Evolutionary conservation across 92 coral and sea anemone genomes (phyloP), one percentile per base, ranked within the genome.

Genomic region (Meandrina meandrites): DNA sequence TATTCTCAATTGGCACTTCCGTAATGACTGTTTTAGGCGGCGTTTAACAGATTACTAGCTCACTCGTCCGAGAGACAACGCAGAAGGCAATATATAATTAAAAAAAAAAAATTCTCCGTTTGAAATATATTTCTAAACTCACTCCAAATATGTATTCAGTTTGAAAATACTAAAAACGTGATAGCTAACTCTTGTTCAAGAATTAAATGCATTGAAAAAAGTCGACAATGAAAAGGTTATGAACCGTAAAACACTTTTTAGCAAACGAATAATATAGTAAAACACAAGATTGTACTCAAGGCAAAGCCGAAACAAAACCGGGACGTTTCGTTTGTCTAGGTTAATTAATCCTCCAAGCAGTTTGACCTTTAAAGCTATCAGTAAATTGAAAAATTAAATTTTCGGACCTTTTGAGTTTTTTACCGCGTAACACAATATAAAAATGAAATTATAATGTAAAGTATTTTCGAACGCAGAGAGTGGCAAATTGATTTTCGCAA

Each of bases 1-100:
- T 0, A 45, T 62, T 22, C 69, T 73, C 87, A 75, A 57, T 75
- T 56, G 80, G 73, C 28, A 78, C 80, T 84, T 84, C 87, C 87
- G 87, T 57, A 18, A 30, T 66, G 64, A 66, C 32, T 76, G 66
- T 64, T 76, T 76, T 60, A 76, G 75, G 42, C 75, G 50, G 76
- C 83, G 70, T 77, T 85, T 76, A 77, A 51, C 47, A 50, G 76
- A 64, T 85, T 77, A 76, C 48, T n/a, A 57, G 72, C 22, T 74
- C 48, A 0, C 57, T 84, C 0, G 8, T 58, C 56, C 57, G 57
- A 84, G 56, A 54, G n/a, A 16, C 58, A 22, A 54, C 42, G 35
- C 76, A 62, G 69, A 21, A 45, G 56, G 79, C 54, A 83, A 73
- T 73, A 42, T n/a, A n/a, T n/a, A 57, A 58, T 74, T 48, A 7